These are phyloP conservation scores for Phocides pigmalion DNA, from an alignment of 1,140 invertebrate species.

Conservation along the genomic window DNA sequence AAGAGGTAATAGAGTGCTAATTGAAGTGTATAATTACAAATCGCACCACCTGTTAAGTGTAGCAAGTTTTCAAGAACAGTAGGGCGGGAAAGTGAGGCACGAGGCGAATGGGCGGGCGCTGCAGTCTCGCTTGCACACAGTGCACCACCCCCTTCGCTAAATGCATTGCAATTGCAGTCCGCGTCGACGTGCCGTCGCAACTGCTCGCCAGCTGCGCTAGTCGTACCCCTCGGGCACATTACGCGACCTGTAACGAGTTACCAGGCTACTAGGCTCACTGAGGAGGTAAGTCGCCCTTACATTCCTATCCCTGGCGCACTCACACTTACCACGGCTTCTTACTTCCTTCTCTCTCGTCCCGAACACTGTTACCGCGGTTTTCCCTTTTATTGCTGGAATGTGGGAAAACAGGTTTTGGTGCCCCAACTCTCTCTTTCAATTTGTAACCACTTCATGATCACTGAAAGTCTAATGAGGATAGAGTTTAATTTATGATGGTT, in stretches of 20 bases:
- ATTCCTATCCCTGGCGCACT: conserved; percentile 55
- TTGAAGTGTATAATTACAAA: conserved; percentile 49
- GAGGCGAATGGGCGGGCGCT: conserved; percentile 77
- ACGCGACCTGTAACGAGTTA: conserved; percentile 77
- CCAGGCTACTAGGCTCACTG: conserved; percentile 63
- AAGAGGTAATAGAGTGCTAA: conserved; percentile 23
- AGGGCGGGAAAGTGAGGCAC: conserved; percentile 81
- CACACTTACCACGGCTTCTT: conserved; percentile 48
- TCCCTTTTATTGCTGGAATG: conserved; percentile 81
- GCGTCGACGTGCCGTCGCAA: conserved; percentile 62
- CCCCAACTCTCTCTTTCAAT: conserved; percentile 81
- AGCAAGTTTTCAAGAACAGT: conserved; percentile 65
- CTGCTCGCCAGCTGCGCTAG: conserved; percentile 60
- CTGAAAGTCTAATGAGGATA: conserved; percentile 35
- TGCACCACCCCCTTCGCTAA: conserved; percentile 72
- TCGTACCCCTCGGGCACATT: conserved; percentile 54
- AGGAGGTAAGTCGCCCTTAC: conserved; percentile 76
- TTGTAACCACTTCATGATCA: conserved; percentile 68
- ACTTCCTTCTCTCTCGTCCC: conserved; percentile 54
- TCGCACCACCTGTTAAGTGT: conserved; percentile 56
- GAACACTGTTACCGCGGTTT: conserved; percentile 59
- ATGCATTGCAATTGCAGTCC: conserved; percentile 72
- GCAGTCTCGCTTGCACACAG: conserved; percentile 79
- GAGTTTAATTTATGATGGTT: conserved; percentile 3
- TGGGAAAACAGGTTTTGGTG: conserved; percentile 79